Percentiles rank a stretch among this genome's conserved stretches.
Conservation (phyloP, 2,888 invertebrate genomes). For the Pachydiplax longipennis region DNA sequence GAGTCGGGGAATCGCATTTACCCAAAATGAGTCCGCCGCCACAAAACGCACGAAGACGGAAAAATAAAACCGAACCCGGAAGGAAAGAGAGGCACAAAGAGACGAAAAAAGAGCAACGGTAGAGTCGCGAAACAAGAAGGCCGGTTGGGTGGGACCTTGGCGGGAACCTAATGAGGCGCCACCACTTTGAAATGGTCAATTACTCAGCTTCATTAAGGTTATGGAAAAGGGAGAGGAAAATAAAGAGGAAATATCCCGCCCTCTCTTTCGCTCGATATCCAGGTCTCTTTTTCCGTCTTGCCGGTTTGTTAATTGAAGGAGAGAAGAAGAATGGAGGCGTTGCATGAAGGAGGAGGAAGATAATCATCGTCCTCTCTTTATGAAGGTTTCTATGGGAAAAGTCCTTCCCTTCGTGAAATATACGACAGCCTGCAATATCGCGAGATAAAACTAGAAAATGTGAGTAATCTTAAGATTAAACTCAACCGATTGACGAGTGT, state of each 20-base stretch:
- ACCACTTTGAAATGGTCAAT: constrained; percentile 35
- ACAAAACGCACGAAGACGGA: not conserved
- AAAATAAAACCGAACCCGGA: not conserved
- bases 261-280: not conserved
- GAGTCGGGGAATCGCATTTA: no score
- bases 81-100: not conserved
- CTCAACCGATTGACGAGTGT: no score
- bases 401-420: no score
- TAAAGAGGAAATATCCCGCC: not conserved
- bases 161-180: constrained; percentile 21
- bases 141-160: not conserved
- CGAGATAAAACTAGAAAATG: no score
- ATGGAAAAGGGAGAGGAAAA: not conserved
- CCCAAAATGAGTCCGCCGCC: no score
- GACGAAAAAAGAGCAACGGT: not conserved
- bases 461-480: no score
- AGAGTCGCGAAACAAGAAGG: not conserved
- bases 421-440: no score
- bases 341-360: not conserved
- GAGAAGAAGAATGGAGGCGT: not conserved
- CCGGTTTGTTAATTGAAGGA: not conserved
- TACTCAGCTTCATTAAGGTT: constrained; percentile 35
- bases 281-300: not conserved
- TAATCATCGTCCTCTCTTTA: no score
- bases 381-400: no score